Conservation (phyloP, 2,888 invertebrate species). For the Sepioteuthis lessoniana region DNA sequence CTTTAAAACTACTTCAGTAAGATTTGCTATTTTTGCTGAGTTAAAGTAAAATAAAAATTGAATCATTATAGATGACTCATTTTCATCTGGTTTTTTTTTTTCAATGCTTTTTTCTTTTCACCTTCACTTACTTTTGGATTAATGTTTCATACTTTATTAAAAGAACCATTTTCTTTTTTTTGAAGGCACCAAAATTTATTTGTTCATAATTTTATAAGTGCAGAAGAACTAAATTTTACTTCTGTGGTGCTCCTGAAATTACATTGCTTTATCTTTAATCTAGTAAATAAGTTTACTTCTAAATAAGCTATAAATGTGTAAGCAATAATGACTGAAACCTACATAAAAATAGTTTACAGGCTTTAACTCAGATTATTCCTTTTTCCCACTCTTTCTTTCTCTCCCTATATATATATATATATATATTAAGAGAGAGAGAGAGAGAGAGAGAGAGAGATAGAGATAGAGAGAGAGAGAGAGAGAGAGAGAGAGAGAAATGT, state of each 20-base stretch:
- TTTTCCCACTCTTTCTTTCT: no score
- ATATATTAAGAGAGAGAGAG: no score
- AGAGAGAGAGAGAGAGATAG: no score
- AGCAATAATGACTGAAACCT: neutral
- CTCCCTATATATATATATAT: no score
- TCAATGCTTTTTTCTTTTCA: no score
- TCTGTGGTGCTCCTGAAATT: neutral
- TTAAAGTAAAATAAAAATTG: no score
- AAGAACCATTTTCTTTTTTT: neutral
- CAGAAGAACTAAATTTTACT: neutral
- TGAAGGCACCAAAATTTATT: neutral
- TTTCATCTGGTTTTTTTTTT: no score
- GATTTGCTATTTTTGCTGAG: no score
- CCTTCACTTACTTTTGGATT: neutral
- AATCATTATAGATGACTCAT: no score
- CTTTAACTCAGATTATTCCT: neutral
- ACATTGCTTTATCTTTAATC: neutral
- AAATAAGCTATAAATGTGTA: neutral
- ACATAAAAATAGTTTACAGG: neutral
- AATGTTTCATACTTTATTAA: neutral
- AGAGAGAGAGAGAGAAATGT: no score
- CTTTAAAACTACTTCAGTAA: no score
- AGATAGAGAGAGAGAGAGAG: no score
- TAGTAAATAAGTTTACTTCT: neutral
- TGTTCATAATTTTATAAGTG: neutral